phyloP scores from a whole-genome alignment of 1,140 invertebrate species.

The Chrysomallon squamiferum region DNA sequence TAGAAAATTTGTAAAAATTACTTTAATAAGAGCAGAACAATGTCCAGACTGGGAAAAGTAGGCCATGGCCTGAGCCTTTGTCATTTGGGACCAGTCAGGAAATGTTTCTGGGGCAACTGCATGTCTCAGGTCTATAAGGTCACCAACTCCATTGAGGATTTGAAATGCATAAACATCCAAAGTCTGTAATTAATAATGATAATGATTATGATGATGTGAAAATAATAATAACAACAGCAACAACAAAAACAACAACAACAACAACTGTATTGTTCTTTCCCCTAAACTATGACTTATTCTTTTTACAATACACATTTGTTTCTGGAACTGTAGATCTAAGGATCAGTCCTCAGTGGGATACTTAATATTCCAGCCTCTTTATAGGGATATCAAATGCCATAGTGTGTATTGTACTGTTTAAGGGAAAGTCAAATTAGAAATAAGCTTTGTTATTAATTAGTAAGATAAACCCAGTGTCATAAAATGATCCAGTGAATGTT shows the following conservation, averaged over 20 bases:
- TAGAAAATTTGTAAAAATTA: conserved; percentile 15
- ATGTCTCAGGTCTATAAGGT: conserved; percentile 46
- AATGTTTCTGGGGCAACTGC: conserved; percentile 31
- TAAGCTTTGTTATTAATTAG: background rate
- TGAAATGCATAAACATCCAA: conserved; percentile 52
- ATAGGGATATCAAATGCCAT: no score
- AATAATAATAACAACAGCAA: background rate
- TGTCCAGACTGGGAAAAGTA: conserved; percentile 36
- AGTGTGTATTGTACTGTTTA: no score
- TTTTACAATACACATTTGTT: background rate
- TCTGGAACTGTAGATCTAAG: no score
- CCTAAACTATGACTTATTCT: background rate
- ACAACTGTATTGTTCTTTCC: background rate
- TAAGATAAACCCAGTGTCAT: no score
- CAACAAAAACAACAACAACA: background rate
- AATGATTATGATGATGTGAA: background rate
- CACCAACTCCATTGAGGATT: conserved; percentile 54
- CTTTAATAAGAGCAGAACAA: conserved; percentile 56
- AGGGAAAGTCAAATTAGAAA: no score
- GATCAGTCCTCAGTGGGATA: no score
- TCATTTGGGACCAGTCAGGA: conserved; percentile 44
- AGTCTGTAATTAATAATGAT: conserved; percentile 25
- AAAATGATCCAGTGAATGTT: no score
- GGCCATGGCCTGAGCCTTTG: conserved; percentile 24
- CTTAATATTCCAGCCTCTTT: no score